Percentiles rank a stretch among this genome's conserved stretches.
phyloP scores from a whole-genome alignment of 1,140 invertebrate genomes.

The Heliconius hewitsoni region DNA sequence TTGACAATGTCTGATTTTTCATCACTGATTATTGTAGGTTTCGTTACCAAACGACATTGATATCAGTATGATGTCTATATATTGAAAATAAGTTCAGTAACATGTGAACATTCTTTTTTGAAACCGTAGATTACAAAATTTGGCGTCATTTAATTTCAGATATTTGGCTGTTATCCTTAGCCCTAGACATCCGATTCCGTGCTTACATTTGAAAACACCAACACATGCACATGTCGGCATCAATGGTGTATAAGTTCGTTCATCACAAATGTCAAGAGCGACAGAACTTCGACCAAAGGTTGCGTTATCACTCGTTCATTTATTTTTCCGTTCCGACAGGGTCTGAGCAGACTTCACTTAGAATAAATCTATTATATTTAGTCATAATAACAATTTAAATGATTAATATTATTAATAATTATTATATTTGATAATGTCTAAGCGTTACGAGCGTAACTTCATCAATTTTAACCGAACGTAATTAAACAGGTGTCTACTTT shows the following conservation, averaged over 20 bases:
- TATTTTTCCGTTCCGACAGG: conserved; percentile 13
- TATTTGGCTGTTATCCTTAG: conserved; percentile 22
- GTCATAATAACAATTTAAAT: conserved; percentile 21
- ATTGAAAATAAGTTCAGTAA: not conserved
- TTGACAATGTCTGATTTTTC: conserved; percentile 2
- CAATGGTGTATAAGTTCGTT: not conserved
- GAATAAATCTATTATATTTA: conserved; percentile 28
- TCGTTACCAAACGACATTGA: not conserved
- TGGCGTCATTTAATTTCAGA: not conserved
- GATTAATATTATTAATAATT: conserved; percentile 28
- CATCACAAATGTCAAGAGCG: not conserved
- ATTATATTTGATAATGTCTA: conserved; percentile 24
- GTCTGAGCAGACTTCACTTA: conserved; percentile 38
- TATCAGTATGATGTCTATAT: too few relatives aligned
- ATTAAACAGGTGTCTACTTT: conserved; percentile 17
- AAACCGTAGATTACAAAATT: not conserved
- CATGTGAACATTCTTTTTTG: not conserved
- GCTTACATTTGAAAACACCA: conserved; percentile 1
- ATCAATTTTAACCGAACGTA: conserved; percentile 12
- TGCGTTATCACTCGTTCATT: not conserved
- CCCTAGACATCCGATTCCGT: not conserved
- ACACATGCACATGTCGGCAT: not conserved
- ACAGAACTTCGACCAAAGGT: not conserved
- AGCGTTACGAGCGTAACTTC: conserved; percentile 22
- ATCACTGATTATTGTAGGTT: conserved; percentile 3